Conservation (phyloP, 1,140 invertebrate genomes). For the Pseudomyrmex dendroicus region DNA sequence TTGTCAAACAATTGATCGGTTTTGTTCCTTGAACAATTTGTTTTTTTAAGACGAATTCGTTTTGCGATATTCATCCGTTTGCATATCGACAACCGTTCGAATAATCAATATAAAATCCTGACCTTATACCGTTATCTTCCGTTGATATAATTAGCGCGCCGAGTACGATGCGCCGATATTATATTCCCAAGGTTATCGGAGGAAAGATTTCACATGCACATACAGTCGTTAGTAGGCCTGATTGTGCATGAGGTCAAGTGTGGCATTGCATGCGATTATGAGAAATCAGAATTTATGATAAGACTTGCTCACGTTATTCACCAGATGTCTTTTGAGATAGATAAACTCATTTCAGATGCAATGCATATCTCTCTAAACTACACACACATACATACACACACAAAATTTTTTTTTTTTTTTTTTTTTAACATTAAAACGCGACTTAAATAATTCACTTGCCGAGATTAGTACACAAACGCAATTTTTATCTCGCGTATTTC, state of each 20-base stretch:
- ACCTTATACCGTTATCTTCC: constrained; percentile 52
- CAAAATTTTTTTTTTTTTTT: no score
- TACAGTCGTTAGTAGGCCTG: constrained; percentile 36
- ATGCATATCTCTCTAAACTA: not conserved
- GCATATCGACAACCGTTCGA: not conserved
- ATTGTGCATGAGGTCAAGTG: constrained; percentile 68
- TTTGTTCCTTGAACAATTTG: not conserved
- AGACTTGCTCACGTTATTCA: constrained; percentile 20
- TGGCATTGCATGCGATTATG: constrained; percentile 54
- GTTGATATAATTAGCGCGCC: constrained; percentile 62
- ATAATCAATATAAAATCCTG: constrained; percentile 39
- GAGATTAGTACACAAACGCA: not conserved
- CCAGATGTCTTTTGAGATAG: constrained; percentile 29
- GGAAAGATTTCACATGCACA: constrained; percentile 51
- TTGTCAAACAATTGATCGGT: not conserved
- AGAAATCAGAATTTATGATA: constrained; percentile 54
- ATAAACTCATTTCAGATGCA: constrained; percentile 1
- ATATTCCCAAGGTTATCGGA: constrained; percentile 69
- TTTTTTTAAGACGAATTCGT: not conserved
- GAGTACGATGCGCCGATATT: constrained; percentile 40
- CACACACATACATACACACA: no score
- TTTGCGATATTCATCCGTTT: not conserved
- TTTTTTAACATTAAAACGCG: no score
- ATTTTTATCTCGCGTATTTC: not conserved
- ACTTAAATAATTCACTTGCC: no score